Percentiles rank a stretch among this genome's conserved stretches.
These are phyloP conservation scores for Malurus splendens DNA, from an alignment of 2,797 vertebrate genomes.

Conservation along the genomic window DNA sequence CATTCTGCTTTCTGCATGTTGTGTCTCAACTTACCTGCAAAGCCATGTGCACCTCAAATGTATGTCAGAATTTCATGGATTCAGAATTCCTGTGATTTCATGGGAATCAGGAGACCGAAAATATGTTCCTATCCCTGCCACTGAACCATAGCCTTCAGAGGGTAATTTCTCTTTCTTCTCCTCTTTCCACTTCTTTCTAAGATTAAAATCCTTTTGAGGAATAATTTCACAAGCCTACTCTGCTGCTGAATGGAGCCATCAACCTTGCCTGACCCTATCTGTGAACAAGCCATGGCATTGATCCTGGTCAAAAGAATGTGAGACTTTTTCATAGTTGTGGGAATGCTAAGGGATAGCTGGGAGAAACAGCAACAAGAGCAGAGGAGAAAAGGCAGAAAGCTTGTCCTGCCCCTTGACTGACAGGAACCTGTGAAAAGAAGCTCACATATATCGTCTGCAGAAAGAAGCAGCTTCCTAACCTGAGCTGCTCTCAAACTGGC, in stretches of 20 bases:
- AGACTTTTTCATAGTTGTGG: fast-evolving
- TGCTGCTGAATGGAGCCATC: background rate
- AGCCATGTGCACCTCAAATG: background rate
- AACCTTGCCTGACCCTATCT: background rate
- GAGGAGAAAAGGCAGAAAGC: background rate
- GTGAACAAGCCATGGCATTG: background rate
- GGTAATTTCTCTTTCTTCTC: background rate
- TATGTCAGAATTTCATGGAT: background rate
- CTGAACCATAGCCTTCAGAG: background rate
- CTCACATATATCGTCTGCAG: background rate
- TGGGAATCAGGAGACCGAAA: background rate
- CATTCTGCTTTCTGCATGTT: background rate
- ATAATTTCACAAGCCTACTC: background rate
- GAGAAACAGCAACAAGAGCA: background rate
- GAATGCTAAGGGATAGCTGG: background rate
- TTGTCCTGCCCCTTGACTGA: background rate
- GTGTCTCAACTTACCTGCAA: background rate
- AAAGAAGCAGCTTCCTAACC: background rate
- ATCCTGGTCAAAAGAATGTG: fast-evolving
- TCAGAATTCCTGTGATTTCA: background rate
- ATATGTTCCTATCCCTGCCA: background rate
- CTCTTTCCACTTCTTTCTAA: background rate
- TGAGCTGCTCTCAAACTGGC: background rate
- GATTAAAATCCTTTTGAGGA: background rate
- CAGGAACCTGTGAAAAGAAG: background rate